Evolutionary conservation across 2,113 vertebrate species (phyloP).

Genomic region (Pimephales promelas): DNA sequence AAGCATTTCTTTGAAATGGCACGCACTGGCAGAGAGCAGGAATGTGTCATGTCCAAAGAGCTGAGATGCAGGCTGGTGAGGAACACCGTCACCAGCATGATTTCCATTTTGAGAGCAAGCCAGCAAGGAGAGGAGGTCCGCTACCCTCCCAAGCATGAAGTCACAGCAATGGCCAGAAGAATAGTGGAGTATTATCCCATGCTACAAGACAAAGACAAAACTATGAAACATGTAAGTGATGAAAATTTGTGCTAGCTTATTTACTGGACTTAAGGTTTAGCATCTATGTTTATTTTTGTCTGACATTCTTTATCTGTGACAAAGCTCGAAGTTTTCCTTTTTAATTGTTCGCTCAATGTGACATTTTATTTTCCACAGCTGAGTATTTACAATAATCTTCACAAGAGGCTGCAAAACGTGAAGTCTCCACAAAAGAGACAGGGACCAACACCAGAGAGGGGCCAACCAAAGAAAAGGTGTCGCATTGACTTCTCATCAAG

Average conservation of each 20-base stretch:
- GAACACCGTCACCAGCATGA: constrained; percentile 50
- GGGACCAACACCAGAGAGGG: too few species aligned
- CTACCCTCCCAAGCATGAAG: constrained; percentile 40
- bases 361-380: neutral
- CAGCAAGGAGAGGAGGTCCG: neutral
- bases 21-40: constrained; percentile 9
- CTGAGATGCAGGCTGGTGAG: constrained; percentile 44
- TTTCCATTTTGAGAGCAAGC: constrained; percentile 44
- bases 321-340: neutral
- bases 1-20: constrained; percentile 48
- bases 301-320: too few species aligned
- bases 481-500: neutral
- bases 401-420: neutral
- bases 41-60: constrained; percentile 42
- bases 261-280: too few species aligned
- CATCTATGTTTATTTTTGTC: too few species aligned
- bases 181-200: too few species aligned
- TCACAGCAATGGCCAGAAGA: too few species aligned
- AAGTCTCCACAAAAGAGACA: neutral
- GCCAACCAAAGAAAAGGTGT: neutral
- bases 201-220: too few species aligned
- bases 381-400: constrained; percentile 1
- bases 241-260: too few species aligned
- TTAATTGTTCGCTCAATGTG: neutral
- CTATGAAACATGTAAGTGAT: too few species aligned